A percentile compares a stretch with the other conserved stretches of the same genome.
phyloP scores from a whole-genome alignment of 2,888 invertebrate genomes.

The Trachelus troglodyta region DNA sequence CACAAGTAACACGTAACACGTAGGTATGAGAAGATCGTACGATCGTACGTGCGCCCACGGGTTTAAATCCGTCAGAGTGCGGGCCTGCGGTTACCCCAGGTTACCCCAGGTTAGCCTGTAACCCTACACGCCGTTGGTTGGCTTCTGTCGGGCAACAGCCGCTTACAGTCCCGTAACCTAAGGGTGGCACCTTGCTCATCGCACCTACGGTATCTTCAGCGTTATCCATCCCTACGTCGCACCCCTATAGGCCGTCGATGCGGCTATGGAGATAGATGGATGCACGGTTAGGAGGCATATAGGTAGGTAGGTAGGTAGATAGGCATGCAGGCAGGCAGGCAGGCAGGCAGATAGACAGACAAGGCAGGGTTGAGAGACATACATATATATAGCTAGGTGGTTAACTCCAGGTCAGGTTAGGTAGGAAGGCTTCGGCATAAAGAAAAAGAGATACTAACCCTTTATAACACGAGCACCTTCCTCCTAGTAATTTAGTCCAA shows the following conservation, averaged over 20 bases:
- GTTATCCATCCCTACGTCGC: neutral
- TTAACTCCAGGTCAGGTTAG: neutral
- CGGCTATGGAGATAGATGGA: neutral
- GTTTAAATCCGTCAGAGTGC: slow-evolving; percentile 5
- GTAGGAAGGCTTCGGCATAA: neutral
- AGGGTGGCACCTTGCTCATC: slow-evolving; percentile 47
- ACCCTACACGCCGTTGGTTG: slow-evolving; percentile 63
- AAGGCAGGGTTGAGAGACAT: no score
- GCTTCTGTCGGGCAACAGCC: slow-evolving; percentile 65
- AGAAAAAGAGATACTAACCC: neutral
- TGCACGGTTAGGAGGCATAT: neutral
- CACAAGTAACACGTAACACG: neutral
- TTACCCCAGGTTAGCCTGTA: slow-evolving; percentile 60
- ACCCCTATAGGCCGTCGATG: neutral
- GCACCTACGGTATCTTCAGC: slow-evolving; percentile 30
- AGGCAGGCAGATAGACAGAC: neutral
- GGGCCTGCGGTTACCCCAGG: slow-evolving; percentile 55
- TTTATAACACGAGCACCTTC: slow-evolving; percentile 4
- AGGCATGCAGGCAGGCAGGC: neutral
- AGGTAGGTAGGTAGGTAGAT: neutral
- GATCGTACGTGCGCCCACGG: neutral
- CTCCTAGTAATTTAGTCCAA: neutral
- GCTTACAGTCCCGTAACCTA: slow-evolving; percentile 38
- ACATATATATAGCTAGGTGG: neutral
- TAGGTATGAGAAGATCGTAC: neutral